Evolutionary conservation across 2,888 invertebrate species (phyloP), one percentile per base, ranked within the genome.

Genomic region (Amphimallon solstitiale): DNA sequence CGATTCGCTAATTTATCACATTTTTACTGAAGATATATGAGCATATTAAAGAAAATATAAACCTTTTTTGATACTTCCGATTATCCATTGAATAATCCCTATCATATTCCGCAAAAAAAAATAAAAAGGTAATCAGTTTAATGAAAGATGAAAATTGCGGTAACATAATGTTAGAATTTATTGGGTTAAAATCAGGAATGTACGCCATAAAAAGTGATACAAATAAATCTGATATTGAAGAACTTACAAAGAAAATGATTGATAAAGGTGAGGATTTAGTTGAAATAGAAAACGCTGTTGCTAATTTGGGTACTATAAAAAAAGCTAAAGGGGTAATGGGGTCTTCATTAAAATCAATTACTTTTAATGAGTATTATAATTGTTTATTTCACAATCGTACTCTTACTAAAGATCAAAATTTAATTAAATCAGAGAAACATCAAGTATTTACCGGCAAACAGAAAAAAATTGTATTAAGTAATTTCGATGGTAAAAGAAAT

Each of bases 61-160:
- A 35, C 69, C 19, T 48, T 45, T 14, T 70, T 70, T 59, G 70
- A 71, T 35, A 73, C 70, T 15, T 76, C 77, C 3, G 76, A 77
- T 60, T 77, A 77, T 71, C 38, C 63, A 6, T 1, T 5, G 7
- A 43, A 77, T 68, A 77, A 78, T 72, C 35, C 67, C 7, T 77
- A 67, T 69, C 61, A 56, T 21, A 76, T 73, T 56, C 75, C 76
- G 3, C 19, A 29, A 52, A 43, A 73, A 19, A 77, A 77, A n/a
- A n/a, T n/a, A 68, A 75, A 76, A 67, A 76, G 61, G 70, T 67
- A 19, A 51, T 74, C 61, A 75, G 74, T 5, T 67, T 65, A 45
- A 75, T 76, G 38, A 76, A 78, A 70, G 75, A 75, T 67, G 74
- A 75, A 70, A 68, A 71, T 45, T 69, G 19, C 19, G 52, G 52